Percentiles rank a stretch among this genome's conserved stretches.
Evolutionary conservation across 2,888 invertebrate species (phyloP).

Genomic region (Tenthredo notha): DNA sequence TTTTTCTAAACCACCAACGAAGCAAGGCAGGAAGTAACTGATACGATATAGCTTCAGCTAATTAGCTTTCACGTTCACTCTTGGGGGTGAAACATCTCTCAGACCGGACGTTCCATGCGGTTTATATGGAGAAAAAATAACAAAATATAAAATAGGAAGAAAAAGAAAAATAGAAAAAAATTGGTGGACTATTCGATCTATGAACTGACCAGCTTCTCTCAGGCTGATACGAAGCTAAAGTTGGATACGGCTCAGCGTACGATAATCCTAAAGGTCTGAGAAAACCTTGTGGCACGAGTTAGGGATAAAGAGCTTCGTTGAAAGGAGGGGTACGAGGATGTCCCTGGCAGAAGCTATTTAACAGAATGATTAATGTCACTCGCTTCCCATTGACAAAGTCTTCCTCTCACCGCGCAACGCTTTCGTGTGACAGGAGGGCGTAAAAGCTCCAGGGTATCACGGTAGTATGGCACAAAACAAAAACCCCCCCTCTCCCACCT

Average conservation of each 20-base stretch:
- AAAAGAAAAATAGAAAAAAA: neutral
- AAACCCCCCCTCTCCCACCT: no score
- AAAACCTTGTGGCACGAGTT: conserved; percentile 2
- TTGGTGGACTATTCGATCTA: neutral
- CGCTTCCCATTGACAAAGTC: conserved; percentile 39
- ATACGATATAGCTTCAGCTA: neutral
- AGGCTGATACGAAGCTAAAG: neutral
- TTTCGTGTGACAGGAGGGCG: conserved; percentile 12
- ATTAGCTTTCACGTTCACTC: conserved; percentile 7
- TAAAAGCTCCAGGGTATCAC: conserved; percentile 28
- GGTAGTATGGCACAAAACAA: conserved; percentile 5
- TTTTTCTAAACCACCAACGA: neutral
- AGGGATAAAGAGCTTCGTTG: conserved; percentile 17
- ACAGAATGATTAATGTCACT: conserved; percentile 41
- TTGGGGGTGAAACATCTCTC: neutral
- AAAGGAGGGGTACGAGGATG: neutral
- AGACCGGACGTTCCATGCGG: conserved; percentile 8
- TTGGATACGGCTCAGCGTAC: neutral
- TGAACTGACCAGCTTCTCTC: neutral
- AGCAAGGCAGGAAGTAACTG: conserved; percentile 5
- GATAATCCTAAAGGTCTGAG: conserved; percentile 23
- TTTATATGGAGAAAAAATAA: neutral
- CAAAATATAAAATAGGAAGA: neutral
- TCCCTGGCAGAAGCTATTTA: conserved; percentile 24
- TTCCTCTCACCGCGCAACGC: neutral